phyloP scores from a whole-genome alignment of 2,797 vertebrate genomes.

The Chelon auratus region DNA sequence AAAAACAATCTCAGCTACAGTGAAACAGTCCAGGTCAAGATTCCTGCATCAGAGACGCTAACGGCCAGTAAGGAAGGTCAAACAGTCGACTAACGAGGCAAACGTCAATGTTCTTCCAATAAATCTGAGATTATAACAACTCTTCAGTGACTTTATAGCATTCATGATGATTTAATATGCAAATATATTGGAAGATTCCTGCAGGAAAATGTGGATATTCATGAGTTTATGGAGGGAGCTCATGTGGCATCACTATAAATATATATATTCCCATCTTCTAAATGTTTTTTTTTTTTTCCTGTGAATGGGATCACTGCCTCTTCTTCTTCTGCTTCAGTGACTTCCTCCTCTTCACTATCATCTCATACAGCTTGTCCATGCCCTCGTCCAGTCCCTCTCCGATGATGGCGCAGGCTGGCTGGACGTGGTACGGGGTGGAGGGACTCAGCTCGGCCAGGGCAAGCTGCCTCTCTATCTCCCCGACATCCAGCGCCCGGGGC shows the following conservation, averaged over 20 bases:
- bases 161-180: slow-evolving; percentile 20
- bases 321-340: slow-evolving; percentile 96
- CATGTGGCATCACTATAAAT: slow-evolving; percentile 38
- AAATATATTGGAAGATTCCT: slow-evolving; percentile 2
- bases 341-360: slow-evolving; percentile 97
- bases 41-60: background rate
- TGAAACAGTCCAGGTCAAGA: slow-evolving; percentile 6
- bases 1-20: background rate
- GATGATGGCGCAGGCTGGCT: slow-evolving; percentile 98
- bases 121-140: background rate
- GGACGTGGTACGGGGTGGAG: slow-evolving; percentile 94
- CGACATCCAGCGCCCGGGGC: slow-evolving; percentile 93
- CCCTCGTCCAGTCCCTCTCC: slow-evolving; percentile 97
- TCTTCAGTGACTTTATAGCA: background rate
- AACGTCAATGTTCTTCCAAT: background rate
- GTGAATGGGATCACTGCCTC: slow-evolving; percentile 58
- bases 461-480: slow-evolving; percentile 95
- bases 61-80: background rate
- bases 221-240: slow-evolving; percentile 15
- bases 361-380: slow-evolving; percentile 98
- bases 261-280: slow-evolving; percentile 11
- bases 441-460: slow-evolving; percentile 93
- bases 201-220: background rate
- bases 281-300: too few species aligned
- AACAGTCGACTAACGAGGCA: slow-evolving; percentile 16